A percentile compares a stretch with the other conserved stretches of the same genome.
Conservation (phyloP, 2,888 invertebrate genomes). For the Plebejus argus region DNA sequence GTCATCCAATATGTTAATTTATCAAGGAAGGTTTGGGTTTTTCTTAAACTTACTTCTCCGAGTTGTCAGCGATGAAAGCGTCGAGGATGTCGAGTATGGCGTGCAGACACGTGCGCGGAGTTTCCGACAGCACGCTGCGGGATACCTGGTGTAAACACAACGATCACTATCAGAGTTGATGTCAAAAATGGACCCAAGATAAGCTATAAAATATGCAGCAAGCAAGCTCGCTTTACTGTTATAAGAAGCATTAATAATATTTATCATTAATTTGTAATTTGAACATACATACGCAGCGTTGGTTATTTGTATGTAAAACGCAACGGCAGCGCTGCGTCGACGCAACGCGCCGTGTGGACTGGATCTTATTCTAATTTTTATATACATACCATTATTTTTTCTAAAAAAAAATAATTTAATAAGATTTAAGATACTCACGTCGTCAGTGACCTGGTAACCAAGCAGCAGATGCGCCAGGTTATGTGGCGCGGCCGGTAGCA, state of each 20-base stretch:
- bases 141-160: slow-evolving; percentile 77
- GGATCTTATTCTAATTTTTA: too few relatives aligned
- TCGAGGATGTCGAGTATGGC: slow-evolving; percentile 88
- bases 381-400: too few relatives aligned
- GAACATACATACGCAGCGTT: not conserved
- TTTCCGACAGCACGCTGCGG: slow-evolving; percentile 89
- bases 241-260: not conserved
- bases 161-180: not conserved
- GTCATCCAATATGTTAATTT: too few relatives aligned
- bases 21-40: too few relatives aligned
- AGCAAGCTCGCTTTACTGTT: not conserved
- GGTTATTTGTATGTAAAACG: too few relatives aligned
- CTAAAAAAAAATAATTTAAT: too few relatives aligned
- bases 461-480: slow-evolving; percentile 94
- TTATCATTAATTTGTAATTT: not conserved
- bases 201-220: not conserved
- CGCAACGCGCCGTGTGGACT: too few relatives aligned
- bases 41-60: slow-evolving; percentile 1
- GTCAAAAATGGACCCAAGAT: not conserved
- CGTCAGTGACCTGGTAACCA: slow-evolving; percentile 90
- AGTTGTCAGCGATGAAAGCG: slow-evolving; percentile 73
- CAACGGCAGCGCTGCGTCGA: too few relatives aligned
- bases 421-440: slow-evolving; percentile 72
- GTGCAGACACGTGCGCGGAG: slow-evolving; percentile 88
- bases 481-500: slow-evolving; percentile 88